Base-by-base conservation (phyloP, 2,797 vertebrate species). In the Phrynocephalus guinanensis region DNA sequence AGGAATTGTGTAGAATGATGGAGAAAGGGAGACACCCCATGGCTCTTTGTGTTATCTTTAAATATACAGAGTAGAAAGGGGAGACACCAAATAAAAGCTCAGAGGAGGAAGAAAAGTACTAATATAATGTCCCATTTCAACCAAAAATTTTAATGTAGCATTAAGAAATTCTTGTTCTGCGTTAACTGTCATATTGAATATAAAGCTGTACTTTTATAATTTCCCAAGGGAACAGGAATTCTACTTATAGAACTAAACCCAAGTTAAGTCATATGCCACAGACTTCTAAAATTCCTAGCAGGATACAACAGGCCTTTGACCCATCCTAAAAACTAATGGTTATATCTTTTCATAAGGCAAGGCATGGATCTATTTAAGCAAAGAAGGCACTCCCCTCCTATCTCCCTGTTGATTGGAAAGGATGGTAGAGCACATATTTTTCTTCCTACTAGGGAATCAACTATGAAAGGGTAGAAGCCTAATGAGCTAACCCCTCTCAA, bases 1-100 rank as follows among this genome's bases (percentile, higher is more conserved):
- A 83, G 52, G 20, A 24, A 84, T 76, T 89, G 85, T 92, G 44
- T 13, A 79, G 44, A 89, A 92, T 56, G 3, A 80, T 44, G 6
- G 94, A 90, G 88, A 86, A 93, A 95, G 91, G 88, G 94, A 91
- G 94, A 94, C 95, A 95, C 93, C 94, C 91, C 86, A 94, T 94
- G 95, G 95, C 90, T 92, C 81, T 48, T 94, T n/a, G 2, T 67
- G 30, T 83, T 80, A 86, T 79, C 84, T 79, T 56, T 70, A 56
- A 79, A 80, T n/a, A 67, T 76, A 48, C 1, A 38, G 67, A 82
- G 22, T 63, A 38, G 15, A 63, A 82, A 48, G 5, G 28, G 56
- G 70, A 26, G 30, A 10, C 48, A 9, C 7, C n/a, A 24, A 44
- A 20, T 3, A 26, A 50, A 38, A 22, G 20, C 78, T 15, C 52